Percentiles rank a stretch among this genome's conserved stretches.
Evolutionary conservation across 2,113 vertebrate species (phyloP).

Genomic region (Jaculus jaculus): DNA sequence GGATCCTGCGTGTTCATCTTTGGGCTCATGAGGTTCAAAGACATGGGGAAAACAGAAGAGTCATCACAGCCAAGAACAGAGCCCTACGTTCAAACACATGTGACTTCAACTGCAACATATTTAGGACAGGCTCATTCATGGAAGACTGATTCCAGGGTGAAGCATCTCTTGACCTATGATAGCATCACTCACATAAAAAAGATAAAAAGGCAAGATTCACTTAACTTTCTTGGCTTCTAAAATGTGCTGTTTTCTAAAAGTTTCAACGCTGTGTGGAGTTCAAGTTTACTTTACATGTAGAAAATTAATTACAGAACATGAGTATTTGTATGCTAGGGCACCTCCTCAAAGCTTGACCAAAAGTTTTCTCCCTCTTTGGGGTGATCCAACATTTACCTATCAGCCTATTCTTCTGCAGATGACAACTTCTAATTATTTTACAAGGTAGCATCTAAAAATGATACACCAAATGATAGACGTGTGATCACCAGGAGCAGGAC

Average conservation of each 20-base stretch:
- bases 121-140: not conserved
- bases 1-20: not conserved
- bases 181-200: not conserved
- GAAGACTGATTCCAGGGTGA: conserved; percentile 28
- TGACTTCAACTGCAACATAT: not conserved
- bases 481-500: not conserved
- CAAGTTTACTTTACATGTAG: conserved; percentile 34
- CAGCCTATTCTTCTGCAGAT: not conserved
- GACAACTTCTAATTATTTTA: conserved; percentile 12
- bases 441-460: not conserved
- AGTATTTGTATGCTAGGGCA: not conserved
- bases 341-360: not conserved
- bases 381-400: not conserved
- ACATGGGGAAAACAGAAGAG: conserved; percentile 49
- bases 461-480: not conserved
- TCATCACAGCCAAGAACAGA: conserved; percentile 41
- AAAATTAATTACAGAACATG: conserved; percentile 19
- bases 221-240: conserved; percentile 46
- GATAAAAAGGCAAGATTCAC: conserved; percentile 60
- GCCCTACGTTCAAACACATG: conserved; percentile 35
- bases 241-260: conserved; percentile 50
- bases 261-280: conserved; percentile 30
- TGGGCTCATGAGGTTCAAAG: not conserved
- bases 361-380: not conserved
- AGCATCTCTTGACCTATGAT: conserved; percentile 32